Evolutionary conservation across 2,797 vertebrate species (phyloP).

Genomic region (Anas acuta): DNA sequence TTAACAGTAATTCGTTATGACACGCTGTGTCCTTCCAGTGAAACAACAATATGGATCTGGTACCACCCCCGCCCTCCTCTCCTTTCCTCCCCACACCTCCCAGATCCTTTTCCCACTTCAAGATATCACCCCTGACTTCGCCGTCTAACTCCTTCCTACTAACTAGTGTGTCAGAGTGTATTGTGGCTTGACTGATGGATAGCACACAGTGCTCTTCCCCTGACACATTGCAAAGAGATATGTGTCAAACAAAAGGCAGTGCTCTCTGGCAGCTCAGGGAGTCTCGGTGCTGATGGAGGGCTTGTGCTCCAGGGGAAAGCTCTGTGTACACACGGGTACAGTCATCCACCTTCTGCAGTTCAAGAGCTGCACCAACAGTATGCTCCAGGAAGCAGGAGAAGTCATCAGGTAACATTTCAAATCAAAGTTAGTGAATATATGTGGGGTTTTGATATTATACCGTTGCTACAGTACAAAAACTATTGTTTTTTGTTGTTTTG

Average conservation of each 20-base stretch:
- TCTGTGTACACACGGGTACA: rapidly evolving
- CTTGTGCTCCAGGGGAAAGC: neutral
- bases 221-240: neutral
- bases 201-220: neutral
- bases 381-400: neutral
- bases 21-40: slow-evolving; percentile 81
- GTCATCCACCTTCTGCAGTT: neutral
- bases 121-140: neutral
- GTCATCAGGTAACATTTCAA: neutral
- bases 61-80: neutral
- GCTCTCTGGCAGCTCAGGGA: neutral
- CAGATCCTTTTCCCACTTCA: neutral
- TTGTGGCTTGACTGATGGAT: neutral
- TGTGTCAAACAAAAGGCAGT: neutral
- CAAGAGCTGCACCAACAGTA: neutral
- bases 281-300: neutral
- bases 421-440: neutral
- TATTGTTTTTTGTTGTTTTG: neutral
- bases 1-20: slow-evolving; percentile 84
- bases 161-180: neutral
- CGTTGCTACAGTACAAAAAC: neutral
- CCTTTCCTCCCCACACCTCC: neutral
- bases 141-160: neutral
- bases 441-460: neutral
- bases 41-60: slow-evolving; percentile 75